Conservation (phyloP, 1,140 invertebrate species). For the Tetranychus urticae region DNA sequence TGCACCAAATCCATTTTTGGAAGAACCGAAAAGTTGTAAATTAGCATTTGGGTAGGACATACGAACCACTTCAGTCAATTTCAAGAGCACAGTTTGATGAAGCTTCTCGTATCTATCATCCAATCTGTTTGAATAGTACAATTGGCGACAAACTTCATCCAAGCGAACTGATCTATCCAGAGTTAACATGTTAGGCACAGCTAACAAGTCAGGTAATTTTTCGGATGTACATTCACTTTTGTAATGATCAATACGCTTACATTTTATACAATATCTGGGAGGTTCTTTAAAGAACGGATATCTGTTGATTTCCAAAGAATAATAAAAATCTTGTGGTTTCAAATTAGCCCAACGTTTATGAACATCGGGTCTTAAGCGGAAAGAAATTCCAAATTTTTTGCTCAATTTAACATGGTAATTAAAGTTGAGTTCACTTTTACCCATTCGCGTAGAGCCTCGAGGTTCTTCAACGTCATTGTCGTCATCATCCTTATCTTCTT, state of each 20-base stretch:
- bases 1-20: slow-evolving; percentile 36
- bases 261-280: slow-evolving; percentile 25
- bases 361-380: not conserved
- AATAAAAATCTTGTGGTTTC: not conserved
- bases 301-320: not conserved
- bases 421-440: not conserved
- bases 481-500: not conserved
- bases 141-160: not conserved
- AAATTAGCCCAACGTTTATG: not conserved
- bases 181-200: slow-evolving; percentile 18
- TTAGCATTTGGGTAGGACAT: slow-evolving; percentile 14
- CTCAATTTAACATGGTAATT: not conserved
- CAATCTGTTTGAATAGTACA: not conserved
- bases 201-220: slow-evolving; percentile 21
- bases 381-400: not conserved
- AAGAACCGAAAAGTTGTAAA: slow-evolving; percentile 33
- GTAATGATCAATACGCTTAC: slow-evolving; percentile 28
- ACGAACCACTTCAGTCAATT: not conserved
- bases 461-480: not conserved
- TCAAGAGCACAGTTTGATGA: not conserved
- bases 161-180: not conserved
- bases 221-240: slow-evolving; percentile 28
- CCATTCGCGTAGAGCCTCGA: not conserved
- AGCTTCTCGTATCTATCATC: not conserved
- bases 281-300: slow-evolving; percentile 17